Base-by-base conservation (phyloP, 2,113 vertebrate genomes). In the Monopterus albus region DNA sequence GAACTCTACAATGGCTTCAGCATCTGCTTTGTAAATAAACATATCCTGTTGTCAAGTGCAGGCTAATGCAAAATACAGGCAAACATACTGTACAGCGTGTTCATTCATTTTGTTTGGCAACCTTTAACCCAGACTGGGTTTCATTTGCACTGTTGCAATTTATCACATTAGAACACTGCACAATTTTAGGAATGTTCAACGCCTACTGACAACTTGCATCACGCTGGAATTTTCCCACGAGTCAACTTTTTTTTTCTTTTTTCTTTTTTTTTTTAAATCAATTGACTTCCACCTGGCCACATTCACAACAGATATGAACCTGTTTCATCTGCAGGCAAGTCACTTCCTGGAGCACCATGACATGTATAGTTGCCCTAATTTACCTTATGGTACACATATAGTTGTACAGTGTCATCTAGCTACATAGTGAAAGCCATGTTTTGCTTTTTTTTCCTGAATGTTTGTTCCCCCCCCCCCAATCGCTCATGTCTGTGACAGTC, bases 361-460 rank as follows among this genome's bases (percentile, higher is more conserved):
- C 74, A 81, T 72, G 78, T 84, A 78, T 64, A 42, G 61, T 47
- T 69, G 26, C 80, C 81, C 82, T 62, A 83, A 64, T 65, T 45
- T 28, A 76, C 59, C 77, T 76, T 80, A 80, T 75, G 81, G 89
- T 85, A 81, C 85, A 91, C 85, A 81, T 81, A 88, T 72, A 87
- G 83, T 82, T 88, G 72, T 83, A 90, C 85, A 87, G 85, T 70
- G 78, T 77, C 29, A 28, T 59, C 79, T 69, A 87, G 82, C 87
- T 91, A 91, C 79, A 86, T 65, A 62, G 78, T 59, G 77, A 86
- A 74, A 83, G 84, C 78, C 53, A 72, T 26, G 62, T 59, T 79
- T 89, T 31, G 59, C 56, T 79, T 89, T 13, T 65, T 73, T 76
- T 66, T 74, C 65, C 77, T 71, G 60, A 76, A 81, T 71, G 58